A percentile compares a stretch with the other conserved stretches of the same genome.
Evolutionary conservation across 2,113 vertebrate species (phyloP).

Genomic region (Tupaia chinensis): DNA sequence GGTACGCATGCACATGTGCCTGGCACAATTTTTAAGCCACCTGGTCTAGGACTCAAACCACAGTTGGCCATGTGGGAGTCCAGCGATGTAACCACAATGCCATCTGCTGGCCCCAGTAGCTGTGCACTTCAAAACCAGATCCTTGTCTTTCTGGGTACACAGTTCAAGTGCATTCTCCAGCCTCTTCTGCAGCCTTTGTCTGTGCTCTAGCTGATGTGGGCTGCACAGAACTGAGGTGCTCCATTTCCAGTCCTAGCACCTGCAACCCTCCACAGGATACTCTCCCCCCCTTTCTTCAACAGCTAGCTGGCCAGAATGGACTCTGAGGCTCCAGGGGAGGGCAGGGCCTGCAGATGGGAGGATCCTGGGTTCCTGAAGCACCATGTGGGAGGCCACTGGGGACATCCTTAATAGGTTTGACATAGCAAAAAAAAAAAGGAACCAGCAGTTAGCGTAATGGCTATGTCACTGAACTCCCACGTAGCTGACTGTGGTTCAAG

Average conservation of each 20-base stretch:
- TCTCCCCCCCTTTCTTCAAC: not conserved
- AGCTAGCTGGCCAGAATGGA: not conserved
- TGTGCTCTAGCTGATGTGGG: not conserved
- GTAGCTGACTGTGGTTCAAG: no score
- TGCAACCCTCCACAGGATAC: not conserved
- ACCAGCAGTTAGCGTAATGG: no score
- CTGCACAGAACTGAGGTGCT: not conserved
- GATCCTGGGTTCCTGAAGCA: not conserved
- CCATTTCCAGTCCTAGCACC: not conserved
- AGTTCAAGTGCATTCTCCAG: not conserved
- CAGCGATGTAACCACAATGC: no score
- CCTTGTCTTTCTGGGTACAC: not conserved
- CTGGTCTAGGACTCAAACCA: no score
- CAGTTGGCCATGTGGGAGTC: no score
- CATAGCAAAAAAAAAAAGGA: not conserved
- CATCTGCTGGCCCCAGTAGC: no score
- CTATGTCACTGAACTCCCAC: no score
- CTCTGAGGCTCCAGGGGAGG: not conserved
- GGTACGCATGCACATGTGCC: no score
- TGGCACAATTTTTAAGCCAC: no score
- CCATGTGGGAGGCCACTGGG: not conserved
- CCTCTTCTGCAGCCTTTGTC: not conserved
- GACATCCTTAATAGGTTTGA: not conserved
- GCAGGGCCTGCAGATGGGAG: not conserved
- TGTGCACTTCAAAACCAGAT: slow-evolving; percentile 18